These are phyloP conservation scores for Epinephelus lanceolatus DNA, from an alignment of 2,113 vertebrate genomes.

Conservation along the genomic window DNA sequence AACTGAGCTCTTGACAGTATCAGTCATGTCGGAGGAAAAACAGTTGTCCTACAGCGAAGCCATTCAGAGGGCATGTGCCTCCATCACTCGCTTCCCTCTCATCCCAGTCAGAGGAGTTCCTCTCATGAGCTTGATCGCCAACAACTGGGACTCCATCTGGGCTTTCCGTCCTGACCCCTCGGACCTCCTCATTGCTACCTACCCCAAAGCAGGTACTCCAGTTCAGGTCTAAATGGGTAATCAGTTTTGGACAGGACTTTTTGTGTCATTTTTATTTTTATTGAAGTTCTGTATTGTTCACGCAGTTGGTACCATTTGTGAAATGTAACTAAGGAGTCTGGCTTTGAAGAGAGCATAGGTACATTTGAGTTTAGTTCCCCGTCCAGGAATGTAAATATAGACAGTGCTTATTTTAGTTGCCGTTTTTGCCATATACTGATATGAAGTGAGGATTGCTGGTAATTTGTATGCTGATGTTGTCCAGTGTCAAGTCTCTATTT, in stretches of 20 bases:
- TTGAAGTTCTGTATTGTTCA: neutral
- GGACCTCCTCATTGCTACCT: conserved; percentile 88
- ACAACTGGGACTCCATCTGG: conserved; percentile 80
- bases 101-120: conserved; percentile 74
- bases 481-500: no score
- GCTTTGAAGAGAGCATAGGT: no score
- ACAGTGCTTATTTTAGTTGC: no score
- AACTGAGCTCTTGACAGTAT: neutral
- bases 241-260: no score
- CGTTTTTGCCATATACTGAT: no score
- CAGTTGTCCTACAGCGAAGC: conserved; percentile 60
- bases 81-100: conserved; percentile 78
- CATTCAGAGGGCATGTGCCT: conserved; percentile 51
- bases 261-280: neutral
- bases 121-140: conserved; percentile 76
- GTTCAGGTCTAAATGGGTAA: neutral
- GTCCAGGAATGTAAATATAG: no score
- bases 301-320: no score
- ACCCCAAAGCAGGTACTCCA: conserved; percentile 85
- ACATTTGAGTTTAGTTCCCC: no score
- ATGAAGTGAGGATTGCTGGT: no score
- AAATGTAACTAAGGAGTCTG: neutral
- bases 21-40: conserved; percentile 62
- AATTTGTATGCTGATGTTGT: no score
- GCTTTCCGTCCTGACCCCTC: conserved; percentile 83